Evolutionary conservation across 2,797 vertebrate genomes (phyloP), one percentile per base, ranked within the genome.

Genomic region (Sphenodon punctatus): DNA sequence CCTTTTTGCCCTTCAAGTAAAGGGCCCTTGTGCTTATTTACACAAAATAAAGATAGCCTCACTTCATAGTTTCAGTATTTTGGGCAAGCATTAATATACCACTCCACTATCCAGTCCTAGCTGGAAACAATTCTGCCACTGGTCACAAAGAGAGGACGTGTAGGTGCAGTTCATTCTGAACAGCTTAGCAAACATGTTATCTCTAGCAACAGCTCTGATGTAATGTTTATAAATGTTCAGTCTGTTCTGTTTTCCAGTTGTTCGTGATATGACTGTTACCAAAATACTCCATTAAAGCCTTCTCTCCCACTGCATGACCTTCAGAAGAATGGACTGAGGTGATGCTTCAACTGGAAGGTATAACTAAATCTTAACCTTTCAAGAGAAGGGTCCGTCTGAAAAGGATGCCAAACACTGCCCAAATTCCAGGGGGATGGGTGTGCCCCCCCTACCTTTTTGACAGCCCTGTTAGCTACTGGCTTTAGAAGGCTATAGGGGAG

Each of bases 171-270:
- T 92, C 86, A 79, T 90, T 90, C 87, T 82, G 78, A 93, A 89
- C 91, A 93, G 94, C 95, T 96, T 94, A 95, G 82, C 92, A 95
- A 96, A 95, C 94, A 95, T 63, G 85, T 92, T 95, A 93, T 95
- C 92, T 93, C 73, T 80, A 65, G 48, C 78, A 94, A 91, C 84
- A 82, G 43, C 51, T 15, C 63, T 94, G 92, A 93, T 43, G 93
- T 91, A 94, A 95, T 96, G 93, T 95, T 96, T 95, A 89, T 87
- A 67, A 75, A 88, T 91, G 64, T 88, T 93, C 86, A 36, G 36
- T 10, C 65, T 88, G 88, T 90, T 86, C 70, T 87, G 68, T 74
- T 93, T 88, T 63, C 68, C 7, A 41, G 55, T 32, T 70, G 34
- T 22, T 39, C 75, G 78, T 68, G 76, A 81, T 87, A 91, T 13